A percentile compares a stretch with the other conserved stretches of the same genome.
These are phyloP conservation scores for Streblospio benedicti DNA, from an alignment of 1,140 invertebrate species.

Conservation along the genomic window DNA sequence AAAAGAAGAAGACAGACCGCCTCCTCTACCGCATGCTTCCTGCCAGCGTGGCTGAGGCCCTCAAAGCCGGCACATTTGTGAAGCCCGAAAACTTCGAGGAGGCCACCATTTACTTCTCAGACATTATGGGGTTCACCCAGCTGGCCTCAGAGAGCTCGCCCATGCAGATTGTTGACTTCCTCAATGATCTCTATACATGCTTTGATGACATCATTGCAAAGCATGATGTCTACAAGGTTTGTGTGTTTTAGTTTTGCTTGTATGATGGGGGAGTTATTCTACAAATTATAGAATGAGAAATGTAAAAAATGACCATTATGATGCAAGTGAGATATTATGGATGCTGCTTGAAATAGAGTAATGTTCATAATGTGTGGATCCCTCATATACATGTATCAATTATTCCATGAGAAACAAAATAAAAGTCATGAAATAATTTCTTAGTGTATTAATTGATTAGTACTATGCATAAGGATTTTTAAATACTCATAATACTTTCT, in stretches of 20 bases:
- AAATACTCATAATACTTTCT: too few relatives aligned
- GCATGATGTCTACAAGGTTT: constrained; percentile 76
- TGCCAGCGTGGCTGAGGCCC: constrained; percentile 71
- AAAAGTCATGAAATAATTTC: too few relatives aligned
- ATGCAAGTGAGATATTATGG: too few relatives aligned
- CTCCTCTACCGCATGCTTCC: constrained; percentile 79
- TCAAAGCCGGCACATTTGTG: constrained; percentile 74
- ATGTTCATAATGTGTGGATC: too few relatives aligned
- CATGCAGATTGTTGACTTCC: constrained; percentile 41
- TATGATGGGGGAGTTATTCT: too few relatives aligned
- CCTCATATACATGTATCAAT: too few relatives aligned
- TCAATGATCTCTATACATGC: constrained; percentile 77
- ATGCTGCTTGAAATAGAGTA: too few relatives aligned
- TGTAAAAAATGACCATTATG: too few relatives aligned
- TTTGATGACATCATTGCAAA: constrained; percentile 85
- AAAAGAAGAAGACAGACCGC: constrained; percentile 83
- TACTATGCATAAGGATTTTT: too few relatives aligned
- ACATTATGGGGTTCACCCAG: constrained; percentile 93
- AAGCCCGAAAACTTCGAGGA: constrained; percentile 79
- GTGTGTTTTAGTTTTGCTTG: background rate
- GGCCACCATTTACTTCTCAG: constrained; percentile 85
- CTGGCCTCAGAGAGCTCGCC: constrained; percentile 64
- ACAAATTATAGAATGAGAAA: too few relatives aligned
- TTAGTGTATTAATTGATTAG: too few relatives aligned
- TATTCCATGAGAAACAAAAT: too few relatives aligned